A percentile compares a stretch with the other conserved stretches of the same genome.
Conservation (phyloP, 2,888 invertebrate species). For the Xanthostigma xanthostigma region DNA sequence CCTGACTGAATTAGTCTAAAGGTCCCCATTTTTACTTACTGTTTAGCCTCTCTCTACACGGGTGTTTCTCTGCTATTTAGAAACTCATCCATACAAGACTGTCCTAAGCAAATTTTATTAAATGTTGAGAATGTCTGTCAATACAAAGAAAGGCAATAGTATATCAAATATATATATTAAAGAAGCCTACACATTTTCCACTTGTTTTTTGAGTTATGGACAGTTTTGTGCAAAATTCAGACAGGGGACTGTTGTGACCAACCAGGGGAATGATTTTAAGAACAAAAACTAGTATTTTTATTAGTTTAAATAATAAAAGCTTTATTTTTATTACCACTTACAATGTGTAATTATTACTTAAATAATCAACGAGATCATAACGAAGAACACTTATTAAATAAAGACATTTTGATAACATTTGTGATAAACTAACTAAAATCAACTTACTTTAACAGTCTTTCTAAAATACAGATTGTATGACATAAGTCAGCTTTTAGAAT, state of each 20-base stretch:
- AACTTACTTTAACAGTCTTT: no score
- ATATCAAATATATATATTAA: background rate
- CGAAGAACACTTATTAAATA: no score
- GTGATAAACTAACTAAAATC: no score
- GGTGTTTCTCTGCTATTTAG: background rate
- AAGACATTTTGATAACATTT: no score
- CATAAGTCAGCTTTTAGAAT: no score
- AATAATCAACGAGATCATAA: no score
- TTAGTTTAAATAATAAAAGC: background rate
- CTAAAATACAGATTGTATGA: no score
- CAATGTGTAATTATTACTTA: no score
- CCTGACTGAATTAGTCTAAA: no score
- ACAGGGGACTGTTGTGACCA: background rate
- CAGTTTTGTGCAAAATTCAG: background rate
- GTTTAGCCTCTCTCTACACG: no score
- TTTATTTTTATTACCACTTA: background rate
- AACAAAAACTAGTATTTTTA: background rate
- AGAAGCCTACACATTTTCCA: background rate
- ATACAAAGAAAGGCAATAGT: background rate
- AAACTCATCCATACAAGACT: background rate
- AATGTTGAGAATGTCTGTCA: background rate
- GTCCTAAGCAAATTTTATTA: background rate
- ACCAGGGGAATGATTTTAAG: background rate
- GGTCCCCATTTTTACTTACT: no score
- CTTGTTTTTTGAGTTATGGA: background rate